Percentiles rank a stretch among this genome's conserved stretches.
phyloP scores from a whole-genome alignment of 2,888 invertebrate genomes.

The Mantis religiosa region DNA sequence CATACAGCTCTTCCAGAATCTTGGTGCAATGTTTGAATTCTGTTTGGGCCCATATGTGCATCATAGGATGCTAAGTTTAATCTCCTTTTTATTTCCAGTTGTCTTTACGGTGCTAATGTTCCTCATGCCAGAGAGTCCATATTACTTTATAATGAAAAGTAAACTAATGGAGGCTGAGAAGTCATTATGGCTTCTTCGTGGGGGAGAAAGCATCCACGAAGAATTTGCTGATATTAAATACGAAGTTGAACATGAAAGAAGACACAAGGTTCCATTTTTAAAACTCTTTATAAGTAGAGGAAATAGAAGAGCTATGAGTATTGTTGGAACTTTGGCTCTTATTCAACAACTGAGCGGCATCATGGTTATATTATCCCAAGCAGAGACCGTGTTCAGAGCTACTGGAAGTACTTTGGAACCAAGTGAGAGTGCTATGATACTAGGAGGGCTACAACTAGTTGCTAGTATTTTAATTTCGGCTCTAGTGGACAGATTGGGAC shows the following conservation, averaged over 20 bases:
- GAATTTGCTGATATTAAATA: slow-evolving; percentile 54
- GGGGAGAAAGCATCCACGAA: slow-evolving; percentile 50
- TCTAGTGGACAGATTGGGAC: slow-evolving; percentile 58
- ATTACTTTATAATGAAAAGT: slow-evolving; percentile 52
- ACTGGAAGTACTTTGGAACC: slow-evolving; percentile 50
- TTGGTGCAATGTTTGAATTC: slow-evolving; percentile 37
- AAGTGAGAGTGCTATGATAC: slow-evolving; percentile 51
- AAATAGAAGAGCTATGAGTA: slow-evolving; percentile 55
- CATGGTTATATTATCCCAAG: slow-evolving; percentile 55
- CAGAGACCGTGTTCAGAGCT: slow-evolving; percentile 58
- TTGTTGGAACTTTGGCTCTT: slow-evolving; percentile 57
- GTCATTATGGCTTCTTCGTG: slow-evolving; percentile 55
- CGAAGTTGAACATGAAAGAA: slow-evolving; percentile 46
- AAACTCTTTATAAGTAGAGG: slow-evolving; percentile 51
- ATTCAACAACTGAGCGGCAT: slow-evolving; percentile 60
- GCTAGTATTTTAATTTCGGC: slow-evolving; percentile 56
- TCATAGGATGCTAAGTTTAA: slow-evolving; percentile 49
- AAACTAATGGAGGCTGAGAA: slow-evolving; percentile 53
- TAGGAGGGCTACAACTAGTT: slow-evolving; percentile 52
- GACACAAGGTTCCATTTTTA: slow-evolving; percentile 45
- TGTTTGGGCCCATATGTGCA: slow-evolving; percentile 45
- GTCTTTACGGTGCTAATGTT: slow-evolving; percentile 54
- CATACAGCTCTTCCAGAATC: neutral
- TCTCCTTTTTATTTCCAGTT: slow-evolving; percentile 54
- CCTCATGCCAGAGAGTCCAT: slow-evolving; percentile 64